Evolutionary conservation across 2,888 invertebrate genomes (phyloP), one percentile per base, ranked within the genome.

Genomic region (Acleris holmiana): DNA sequence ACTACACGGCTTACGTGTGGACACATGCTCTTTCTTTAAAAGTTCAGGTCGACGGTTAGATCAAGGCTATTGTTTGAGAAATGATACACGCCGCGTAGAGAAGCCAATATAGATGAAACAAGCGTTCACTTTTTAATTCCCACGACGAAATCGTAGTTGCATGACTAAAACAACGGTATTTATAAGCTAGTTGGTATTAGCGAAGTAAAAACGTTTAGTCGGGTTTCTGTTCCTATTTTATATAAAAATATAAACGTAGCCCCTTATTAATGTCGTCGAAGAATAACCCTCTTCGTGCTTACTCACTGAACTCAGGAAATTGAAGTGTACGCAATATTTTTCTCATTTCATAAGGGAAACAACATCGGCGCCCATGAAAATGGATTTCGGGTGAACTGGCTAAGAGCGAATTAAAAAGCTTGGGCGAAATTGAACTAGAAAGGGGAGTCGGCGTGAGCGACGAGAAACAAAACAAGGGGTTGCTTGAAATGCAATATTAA

Each of bases 341-440:
- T 48, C 41, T 53, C 58, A 64, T 59, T 64, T 59, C 41, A 59
- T 64, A 41, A 54, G 53, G 58, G 64, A 64, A 64, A 53, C 58
- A 59, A 59, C 64, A 48, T 59, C 48, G 58, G 53, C 19, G 53
- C 23, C 48, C 53, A 48, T 59, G 53, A 59, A 58, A 64, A 59
- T 54, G 58, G 41, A 59, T 54, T 59, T 64, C 4, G 58, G 63
- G 29, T 64, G 58, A 64, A 53, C 23, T 58, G 63, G 58, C 53
- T 48, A 19, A 63, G 51, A 58, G 53, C 40, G 58, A 64, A 64
- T 64, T 54, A 64, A 64, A 54, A 48, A 53, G 46, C 51, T 57
- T 59, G 47, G 23, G 44, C 23, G 41, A 49, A 59, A 58, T 53
- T 40, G 46, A 49, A 21, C 21, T 25, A 47, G 46, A 10, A 23